These are phyloP conservation scores for Probosciger aterrimus DNA, from an alignment of 2,113 vertebrate genomes.

Conservation along the genomic window DNA sequence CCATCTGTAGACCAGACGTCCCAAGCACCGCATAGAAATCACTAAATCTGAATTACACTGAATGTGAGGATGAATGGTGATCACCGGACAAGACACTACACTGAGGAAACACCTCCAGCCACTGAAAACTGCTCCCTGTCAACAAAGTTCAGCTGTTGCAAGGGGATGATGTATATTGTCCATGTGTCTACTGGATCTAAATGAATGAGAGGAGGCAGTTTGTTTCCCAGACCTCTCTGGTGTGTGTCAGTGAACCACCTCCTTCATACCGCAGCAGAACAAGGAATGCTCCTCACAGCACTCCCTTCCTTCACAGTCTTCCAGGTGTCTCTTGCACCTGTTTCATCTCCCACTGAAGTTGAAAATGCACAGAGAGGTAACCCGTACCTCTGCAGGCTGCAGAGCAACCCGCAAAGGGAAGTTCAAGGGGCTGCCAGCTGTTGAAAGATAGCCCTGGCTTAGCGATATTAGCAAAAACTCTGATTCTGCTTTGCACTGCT, in stretches of 20 bases:
- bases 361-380: constrained; percentile 24
- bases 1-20: background rate
- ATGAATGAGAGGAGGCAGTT: background rate
- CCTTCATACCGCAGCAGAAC: background rate
- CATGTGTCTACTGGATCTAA: background rate
- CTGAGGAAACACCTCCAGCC: accelerated
- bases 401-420: background rate
- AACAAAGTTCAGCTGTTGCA: background rate
- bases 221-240: background rate
- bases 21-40: background rate
- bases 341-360: background rate
- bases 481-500: constrained; percentile 34
- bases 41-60: background rate
- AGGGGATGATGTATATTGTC: background rate
- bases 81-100: background rate
- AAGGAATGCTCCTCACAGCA: background rate
- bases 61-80: background rate
- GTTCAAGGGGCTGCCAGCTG: constrained; percentile 22
- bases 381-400: background rate
- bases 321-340: constrained; percentile 9
- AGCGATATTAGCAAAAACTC: background rate
- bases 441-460: constrained; percentile 32
- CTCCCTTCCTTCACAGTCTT: background rate
- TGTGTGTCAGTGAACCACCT: background rate
- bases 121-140: background rate